A percentile compares a stretch with the other conserved stretches of the same genome.
These are phyloP conservation scores for Cotesia glomerata DNA, from an alignment of 1,140 invertebrate genomes.

Conservation along the genomic window DNA sequence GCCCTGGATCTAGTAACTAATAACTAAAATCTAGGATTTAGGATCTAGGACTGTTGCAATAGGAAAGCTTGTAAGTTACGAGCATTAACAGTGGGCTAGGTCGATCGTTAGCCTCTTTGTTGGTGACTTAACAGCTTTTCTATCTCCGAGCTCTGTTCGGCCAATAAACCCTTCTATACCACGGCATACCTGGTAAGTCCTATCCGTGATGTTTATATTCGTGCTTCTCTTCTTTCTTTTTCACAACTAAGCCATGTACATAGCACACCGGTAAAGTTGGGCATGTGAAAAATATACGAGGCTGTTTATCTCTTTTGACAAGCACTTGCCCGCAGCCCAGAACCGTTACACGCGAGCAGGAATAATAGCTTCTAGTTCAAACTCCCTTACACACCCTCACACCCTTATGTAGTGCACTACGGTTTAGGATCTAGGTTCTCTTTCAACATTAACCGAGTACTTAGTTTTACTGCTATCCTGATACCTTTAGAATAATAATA, in stretches of 20 bases:
- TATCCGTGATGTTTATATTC: not conserved
- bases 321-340: slow-evolving; percentile 24
- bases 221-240: not conserved
- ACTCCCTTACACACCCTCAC: not conserved
- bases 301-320: slow-evolving; percentile 36
- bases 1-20: too few species aligned
- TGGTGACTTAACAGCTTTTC: not conserved
- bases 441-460: too few species aligned
- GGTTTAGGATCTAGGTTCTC: too few species aligned
- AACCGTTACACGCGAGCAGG: slow-evolving; percentile 25
- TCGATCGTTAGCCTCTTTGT: slow-evolving; percentile 11
- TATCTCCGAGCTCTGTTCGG: not conserved
- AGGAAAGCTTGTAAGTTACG: not conserved
- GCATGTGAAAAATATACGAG: slow-evolving; percentile 27
- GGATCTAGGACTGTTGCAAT: too few species aligned
- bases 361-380: slow-evolving; percentile 22
- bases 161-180: not conserved
- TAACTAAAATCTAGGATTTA: too few species aligned
- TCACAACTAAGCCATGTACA: not conserved
- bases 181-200: too few species aligned
- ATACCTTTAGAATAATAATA: too few species aligned
- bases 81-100: not conserved
- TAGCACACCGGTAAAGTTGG: not conserved
- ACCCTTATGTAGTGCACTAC: too few species aligned
- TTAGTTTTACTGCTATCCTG: too few species aligned